Percentiles rank a stretch among this genome's conserved stretches.
phyloP scores from a whole-genome alignment of 1,140 invertebrate species.

The Hetaerina americana region DNA sequence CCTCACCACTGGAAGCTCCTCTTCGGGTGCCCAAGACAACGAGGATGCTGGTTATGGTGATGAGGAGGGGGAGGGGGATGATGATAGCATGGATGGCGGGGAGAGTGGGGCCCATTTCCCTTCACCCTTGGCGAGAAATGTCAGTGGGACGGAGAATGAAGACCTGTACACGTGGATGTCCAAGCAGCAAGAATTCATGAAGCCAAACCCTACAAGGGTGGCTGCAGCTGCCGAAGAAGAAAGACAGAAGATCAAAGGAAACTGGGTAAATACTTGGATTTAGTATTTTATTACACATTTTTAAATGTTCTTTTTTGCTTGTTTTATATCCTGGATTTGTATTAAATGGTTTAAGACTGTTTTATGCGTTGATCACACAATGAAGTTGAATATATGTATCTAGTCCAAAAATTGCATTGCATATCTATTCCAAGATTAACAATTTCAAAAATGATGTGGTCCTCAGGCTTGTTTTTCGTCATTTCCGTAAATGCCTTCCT shows the following conservation, averaged over 20 bases:
- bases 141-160: conserved; percentile 35
- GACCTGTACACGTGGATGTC: conserved; percentile 93
- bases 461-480: too few relatives aligned
- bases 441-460: too few relatives aligned
- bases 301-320: not conserved
- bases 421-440: too few relatives aligned
- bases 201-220: conserved; percentile 13
- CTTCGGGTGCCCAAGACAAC: not conserved
- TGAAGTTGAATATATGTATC: too few relatives aligned
- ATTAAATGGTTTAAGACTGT: not conserved
- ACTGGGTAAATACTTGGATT: conserved; percentile 27
- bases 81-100: conserved; percentile 11
- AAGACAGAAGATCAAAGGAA: conserved; percentile 29
- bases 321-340: not conserved
- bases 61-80: conserved; percentile 11
- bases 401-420: too few relatives aligned
- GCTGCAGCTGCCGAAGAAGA: conserved; percentile 24
- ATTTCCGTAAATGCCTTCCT: too few relatives aligned
- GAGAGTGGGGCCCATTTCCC: conserved; percentile 20
- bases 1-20: not conserved
- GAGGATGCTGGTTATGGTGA: not conserved
- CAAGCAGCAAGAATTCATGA: conserved; percentile 64
- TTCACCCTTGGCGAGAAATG: conserved; percentile 17
- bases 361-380: too few relatives aligned
- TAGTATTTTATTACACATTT: not conserved